Evolutionary conservation across 2,113 vertebrate species (phyloP).

Genomic region (Hiodon alosoides): DNA sequence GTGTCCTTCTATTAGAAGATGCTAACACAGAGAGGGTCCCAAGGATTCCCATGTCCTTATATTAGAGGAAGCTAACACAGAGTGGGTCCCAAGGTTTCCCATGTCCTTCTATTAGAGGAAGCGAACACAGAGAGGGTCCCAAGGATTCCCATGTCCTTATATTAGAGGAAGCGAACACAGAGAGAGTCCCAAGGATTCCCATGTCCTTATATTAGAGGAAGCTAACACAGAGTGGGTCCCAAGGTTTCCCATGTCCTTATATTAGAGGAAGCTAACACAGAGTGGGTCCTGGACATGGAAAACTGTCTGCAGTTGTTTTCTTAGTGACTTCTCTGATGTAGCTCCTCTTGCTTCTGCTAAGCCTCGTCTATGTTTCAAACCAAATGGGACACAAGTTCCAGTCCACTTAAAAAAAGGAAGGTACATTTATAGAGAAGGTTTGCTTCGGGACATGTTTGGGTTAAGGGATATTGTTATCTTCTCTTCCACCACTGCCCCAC

Average conservation of each 20-base stretch:
- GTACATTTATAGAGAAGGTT: conserved; percentile 15
- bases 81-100: too few relatives aligned
- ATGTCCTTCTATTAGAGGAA: too few relatives aligned
- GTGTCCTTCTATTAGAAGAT: too few relatives aligned
- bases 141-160: too few relatives aligned
- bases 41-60: too few relatives aligned
- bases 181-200: too few relatives aligned
- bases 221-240: background rate
- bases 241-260: background rate
- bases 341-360: background rate
- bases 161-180: too few relatives aligned
- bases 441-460: conserved; percentile 21
- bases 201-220: too few relatives aligned
- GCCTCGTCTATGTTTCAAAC: conserved; percentile 4
- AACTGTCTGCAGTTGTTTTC: background rate
- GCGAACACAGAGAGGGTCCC: too few relatives aligned
- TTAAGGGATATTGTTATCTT: background rate
- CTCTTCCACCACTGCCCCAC: background rate
- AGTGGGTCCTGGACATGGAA: background rate
- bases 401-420: background rate
- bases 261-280: background rate
- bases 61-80: too few relatives aligned
- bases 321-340: background rate
- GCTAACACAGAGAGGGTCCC: too few relatives aligned
- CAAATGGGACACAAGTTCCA: conserved; percentile 8